Conservation (phyloP, 2,113 vertebrate genomes). For the Hippocampus abdominalis region DNA sequence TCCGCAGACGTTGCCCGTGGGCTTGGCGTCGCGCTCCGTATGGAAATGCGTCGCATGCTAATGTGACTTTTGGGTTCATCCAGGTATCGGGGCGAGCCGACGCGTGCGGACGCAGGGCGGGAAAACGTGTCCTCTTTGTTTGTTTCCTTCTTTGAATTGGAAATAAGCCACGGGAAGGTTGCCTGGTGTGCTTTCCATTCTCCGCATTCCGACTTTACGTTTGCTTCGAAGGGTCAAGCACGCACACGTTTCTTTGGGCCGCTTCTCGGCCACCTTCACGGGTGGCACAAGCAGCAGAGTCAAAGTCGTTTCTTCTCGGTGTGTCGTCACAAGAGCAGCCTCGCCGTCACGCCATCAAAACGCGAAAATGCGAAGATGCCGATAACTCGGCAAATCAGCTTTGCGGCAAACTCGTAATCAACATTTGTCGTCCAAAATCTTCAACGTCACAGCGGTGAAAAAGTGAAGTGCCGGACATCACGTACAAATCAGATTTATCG, state of each 20-base stretch:
- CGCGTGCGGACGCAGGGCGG: background rate
- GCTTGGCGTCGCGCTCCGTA: slow-evolving; percentile 42
- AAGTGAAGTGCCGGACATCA: too few relatives aligned
- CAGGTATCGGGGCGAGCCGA: slow-evolving; percentile 26
- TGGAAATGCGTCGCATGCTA: slow-evolving; percentile 57
- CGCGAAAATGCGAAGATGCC: background rate
- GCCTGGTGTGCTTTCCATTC: background rate
- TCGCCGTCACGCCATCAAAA: background rate
- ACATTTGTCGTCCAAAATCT: too few relatives aligned
- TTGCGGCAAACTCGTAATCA: too few relatives aligned
- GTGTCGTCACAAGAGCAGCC: background rate
- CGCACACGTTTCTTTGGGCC: too few relatives aligned
- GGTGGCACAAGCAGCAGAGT: background rate
- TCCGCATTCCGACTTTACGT: background rate
- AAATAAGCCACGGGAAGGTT: background rate
- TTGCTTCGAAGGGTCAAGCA: slow-evolving; percentile 1
- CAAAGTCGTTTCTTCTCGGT: background rate
- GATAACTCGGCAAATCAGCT: too few relatives aligned
- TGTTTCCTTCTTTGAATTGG: background rate
- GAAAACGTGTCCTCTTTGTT: slow-evolving; percentile 5
- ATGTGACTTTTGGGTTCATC: slow-evolving; percentile 55
- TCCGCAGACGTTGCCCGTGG: slow-evolving; percentile 16
- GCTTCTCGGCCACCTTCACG: background rate
- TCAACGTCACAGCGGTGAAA: too few relatives aligned
- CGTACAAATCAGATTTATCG: too few relatives aligned